Evolutionary conservation across 2,797 vertebrate species (phyloP).

Genomic region (Hemitrygon akajei): DNA sequence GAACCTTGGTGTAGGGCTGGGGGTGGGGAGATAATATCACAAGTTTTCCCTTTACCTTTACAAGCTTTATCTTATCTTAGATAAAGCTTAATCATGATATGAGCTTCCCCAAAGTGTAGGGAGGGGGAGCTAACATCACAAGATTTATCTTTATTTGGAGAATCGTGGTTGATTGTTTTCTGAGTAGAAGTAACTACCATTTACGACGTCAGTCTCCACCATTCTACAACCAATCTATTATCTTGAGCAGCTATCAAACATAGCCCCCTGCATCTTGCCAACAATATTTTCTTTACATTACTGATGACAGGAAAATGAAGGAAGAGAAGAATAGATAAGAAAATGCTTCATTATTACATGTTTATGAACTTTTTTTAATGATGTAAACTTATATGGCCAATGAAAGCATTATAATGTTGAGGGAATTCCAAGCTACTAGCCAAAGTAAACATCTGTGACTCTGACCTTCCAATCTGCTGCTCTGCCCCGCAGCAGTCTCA

Average conservation of each 20-base stretch:
- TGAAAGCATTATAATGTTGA: not conserved
- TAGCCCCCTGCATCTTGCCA: too few relatives aligned
- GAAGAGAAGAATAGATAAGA: too few relatives aligned
- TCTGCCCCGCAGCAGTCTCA: conserved; percentile 71
- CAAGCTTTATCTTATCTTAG: too few relatives aligned
- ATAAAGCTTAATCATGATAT: too few relatives aligned
- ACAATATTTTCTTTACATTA: not conserved
- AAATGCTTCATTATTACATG: not conserved
- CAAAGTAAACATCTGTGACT: conserved; percentile 36
- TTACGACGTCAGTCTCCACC: not conserved
- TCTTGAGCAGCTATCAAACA: too few relatives aligned
- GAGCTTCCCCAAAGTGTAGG: too few relatives aligned
- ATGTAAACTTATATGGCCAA: not conserved
- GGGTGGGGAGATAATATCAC: too few relatives aligned
- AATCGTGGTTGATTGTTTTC: not conserved
- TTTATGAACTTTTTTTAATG: not conserved
- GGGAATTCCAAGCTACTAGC: not conserved
- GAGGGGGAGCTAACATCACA: too few relatives aligned
- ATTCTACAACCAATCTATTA: too few relatives aligned
- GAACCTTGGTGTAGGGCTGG: not conserved
- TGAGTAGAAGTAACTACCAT: not conserved
- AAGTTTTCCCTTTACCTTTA: not conserved
- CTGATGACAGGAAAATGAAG: not conserved
- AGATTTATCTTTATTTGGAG: not conserved
- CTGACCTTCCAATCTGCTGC: conserved; percentile 77